These are phyloP conservation scores for Tautogolabrus adspersus DNA, from an alignment of 2,113 vertebrate genomes.

Conservation along the genomic window DNA sequence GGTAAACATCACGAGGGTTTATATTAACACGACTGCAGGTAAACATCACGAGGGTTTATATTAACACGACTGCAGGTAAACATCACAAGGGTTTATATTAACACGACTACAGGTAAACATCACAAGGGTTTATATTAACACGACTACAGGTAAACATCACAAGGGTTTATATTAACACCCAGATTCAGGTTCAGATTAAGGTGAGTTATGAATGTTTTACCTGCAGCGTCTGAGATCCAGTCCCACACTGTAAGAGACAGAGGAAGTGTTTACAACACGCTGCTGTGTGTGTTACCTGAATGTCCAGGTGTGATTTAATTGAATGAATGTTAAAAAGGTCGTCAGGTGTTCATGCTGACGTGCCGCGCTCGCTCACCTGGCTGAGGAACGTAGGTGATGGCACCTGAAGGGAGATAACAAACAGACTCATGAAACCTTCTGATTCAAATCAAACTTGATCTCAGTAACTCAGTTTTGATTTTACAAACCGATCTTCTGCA, in stretches of 20 bases:
- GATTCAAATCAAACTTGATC: not conserved
- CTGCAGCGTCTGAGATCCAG: constrained; percentile 83
- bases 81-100: too few species aligned
- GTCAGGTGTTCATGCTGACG: too few species aligned
- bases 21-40: too few species aligned
- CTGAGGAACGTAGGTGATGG: constrained; percentile 81
- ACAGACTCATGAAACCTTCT: constrained; percentile 3
- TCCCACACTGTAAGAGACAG: constrained; percentile 78
- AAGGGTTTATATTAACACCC: too few species aligned
- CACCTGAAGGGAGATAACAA: constrained; percentile 65
- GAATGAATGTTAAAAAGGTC: too few species aligned
- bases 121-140: too few species aligned
- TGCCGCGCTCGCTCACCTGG: constrained; percentile 64
- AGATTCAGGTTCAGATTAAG: not conserved
- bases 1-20: too few species aligned
- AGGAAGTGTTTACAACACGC: not conserved
- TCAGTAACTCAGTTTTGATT: not conserved
- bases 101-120: too few species aligned
- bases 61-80: too few species aligned
- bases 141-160: too few species aligned
- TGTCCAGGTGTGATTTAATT: not conserved
- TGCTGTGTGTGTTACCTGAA: too few species aligned
- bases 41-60: too few species aligned
- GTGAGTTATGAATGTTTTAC: constrained; percentile 56
- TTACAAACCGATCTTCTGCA: constrained; percentile 80